These are phyloP conservation scores for Palythoa caribaeorum DNA, from an alignment of 92 coral and sea anemone genomes.

Conservation along the genomic window DNA sequence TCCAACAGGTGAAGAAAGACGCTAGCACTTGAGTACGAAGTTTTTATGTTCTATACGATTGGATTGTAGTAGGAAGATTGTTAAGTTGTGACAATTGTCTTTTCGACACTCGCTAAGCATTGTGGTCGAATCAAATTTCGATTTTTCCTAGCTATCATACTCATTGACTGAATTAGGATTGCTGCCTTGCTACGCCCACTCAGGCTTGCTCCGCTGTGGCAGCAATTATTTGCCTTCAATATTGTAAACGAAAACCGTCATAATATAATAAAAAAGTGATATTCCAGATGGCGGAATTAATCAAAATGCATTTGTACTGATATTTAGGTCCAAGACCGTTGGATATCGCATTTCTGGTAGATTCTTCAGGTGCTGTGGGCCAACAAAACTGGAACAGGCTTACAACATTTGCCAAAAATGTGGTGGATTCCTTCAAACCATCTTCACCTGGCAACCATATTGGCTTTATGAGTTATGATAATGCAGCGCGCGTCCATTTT, in stretches of 20 bases:
- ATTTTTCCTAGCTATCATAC: neutral
- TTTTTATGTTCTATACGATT: too few relatives aligned
- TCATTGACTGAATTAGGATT: slow-evolving; percentile 44
- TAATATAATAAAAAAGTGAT: neutral
- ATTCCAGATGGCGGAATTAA: neutral
- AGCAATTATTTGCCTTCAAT: slow-evolving; percentile 1
- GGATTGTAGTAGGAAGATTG: too few relatives aligned
- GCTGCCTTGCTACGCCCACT: slow-evolving; percentile 47
- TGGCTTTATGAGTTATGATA: neutral
- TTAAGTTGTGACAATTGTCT: neutral
- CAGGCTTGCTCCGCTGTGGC: slow-evolving; percentile 23
- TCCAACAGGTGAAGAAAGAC: too few relatives aligned
- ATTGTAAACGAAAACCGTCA: too few relatives aligned
- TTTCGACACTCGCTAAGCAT: too few relatives aligned
- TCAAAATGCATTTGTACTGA: too few relatives aligned
- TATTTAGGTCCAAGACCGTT: slow-evolving; percentile 47
- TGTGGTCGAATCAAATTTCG: too few relatives aligned
- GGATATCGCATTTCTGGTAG: slow-evolving; percentile 82
- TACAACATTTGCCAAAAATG: slow-evolving; percentile 62
- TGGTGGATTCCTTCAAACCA: slow-evolving; percentile 45
- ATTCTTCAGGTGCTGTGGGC: slow-evolving; percentile 70
- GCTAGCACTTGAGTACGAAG: too few relatives aligned
- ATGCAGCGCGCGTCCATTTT: too few relatives aligned
- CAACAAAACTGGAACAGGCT: slow-evolving; percentile 66
- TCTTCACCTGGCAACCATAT: too few relatives aligned